Evolutionary conservation across 2,113 vertebrate species (phyloP).

Genomic region (Daphoenositta chrysoptera): DNA sequence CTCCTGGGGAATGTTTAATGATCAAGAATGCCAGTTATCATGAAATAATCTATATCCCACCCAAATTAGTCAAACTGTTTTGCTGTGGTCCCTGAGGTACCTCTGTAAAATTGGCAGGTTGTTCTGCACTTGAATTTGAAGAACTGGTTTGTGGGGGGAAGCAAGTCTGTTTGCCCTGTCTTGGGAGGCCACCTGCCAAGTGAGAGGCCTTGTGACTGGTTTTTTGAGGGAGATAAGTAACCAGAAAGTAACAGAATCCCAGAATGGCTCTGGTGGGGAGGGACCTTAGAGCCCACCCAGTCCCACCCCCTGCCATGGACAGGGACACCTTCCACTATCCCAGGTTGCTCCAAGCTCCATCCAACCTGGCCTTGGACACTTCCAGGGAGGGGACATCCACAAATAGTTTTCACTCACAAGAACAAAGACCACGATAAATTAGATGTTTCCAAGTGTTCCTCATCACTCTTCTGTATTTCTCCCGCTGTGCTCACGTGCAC

Average conservation of each 20-base stretch:
- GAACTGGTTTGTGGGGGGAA: neutral
- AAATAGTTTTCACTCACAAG: neutral
- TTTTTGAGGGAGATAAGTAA: neutral
- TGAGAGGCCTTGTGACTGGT: neutral
- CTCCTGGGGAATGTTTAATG: neutral
- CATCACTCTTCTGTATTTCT: neutral
- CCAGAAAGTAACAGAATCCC: neutral
- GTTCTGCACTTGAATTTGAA: conserved; percentile 20
- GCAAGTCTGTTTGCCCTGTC: neutral
- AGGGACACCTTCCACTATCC: neutral
- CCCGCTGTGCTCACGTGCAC: neutral
- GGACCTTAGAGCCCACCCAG: neutral
- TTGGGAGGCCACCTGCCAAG: conserved; percentile 8
- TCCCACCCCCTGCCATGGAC: too few species aligned
- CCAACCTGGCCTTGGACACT: neutral
- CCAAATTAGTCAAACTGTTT: conserved; percentile 23
- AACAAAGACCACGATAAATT: neutral
- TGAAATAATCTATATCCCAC: conserved; percentile 25
- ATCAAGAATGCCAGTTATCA: neutral
- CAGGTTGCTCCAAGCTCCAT: neutral
- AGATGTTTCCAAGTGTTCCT: neutral
- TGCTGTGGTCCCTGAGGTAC: neutral
- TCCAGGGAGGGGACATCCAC: neutral
- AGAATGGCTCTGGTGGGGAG: neutral
- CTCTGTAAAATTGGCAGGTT: neutral